Evolutionary conservation across 2,113 vertebrate species (phyloP).

Genomic region (Sapayoa aenigma): DNA sequence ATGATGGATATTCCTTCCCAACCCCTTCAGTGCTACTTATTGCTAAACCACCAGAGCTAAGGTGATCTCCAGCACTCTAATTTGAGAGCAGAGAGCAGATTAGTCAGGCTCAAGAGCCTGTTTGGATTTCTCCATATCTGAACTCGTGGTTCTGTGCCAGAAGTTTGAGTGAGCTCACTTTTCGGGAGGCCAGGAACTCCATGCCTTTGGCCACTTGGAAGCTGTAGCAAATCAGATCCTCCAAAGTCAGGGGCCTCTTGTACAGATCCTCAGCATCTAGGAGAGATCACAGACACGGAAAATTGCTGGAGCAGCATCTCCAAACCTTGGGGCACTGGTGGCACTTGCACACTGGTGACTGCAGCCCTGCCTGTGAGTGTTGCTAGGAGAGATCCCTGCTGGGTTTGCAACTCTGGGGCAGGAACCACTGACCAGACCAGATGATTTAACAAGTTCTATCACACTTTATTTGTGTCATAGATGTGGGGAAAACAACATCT

Average conservation of each 20-base stretch:
- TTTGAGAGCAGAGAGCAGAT: not conserved
- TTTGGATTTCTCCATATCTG: not conserved
- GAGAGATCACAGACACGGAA: not conserved
- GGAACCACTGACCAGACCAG: not conserved
- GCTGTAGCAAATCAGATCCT: slow-evolving; percentile 94
- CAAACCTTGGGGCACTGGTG: not conserved
- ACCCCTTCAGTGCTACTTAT: not conserved
- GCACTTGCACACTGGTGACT: not conserved
- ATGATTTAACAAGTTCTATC: not conserved
- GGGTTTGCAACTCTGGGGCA: not conserved
- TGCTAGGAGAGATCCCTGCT: not conserved
- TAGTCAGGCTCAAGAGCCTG: not conserved
- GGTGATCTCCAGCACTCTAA: not conserved
- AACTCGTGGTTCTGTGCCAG: not conserved
- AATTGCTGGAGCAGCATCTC: not conserved
- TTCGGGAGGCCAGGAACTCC: slow-evolving; percentile 93
- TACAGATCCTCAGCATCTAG: slow-evolving; percentile 89
- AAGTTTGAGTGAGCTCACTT: slow-evolving; percentile 73
- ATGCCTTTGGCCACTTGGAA: slow-evolving; percentile 96
- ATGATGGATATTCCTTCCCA: not conserved
- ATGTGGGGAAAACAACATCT: not conserved
- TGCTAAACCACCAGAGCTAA: not conserved
- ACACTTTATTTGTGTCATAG: not conserved
- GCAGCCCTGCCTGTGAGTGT: not conserved
- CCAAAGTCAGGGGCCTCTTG: slow-evolving; percentile 87